Conservation (phyloP, 37 sponge, comb jelly and placozoan species). For the Beroe ovata region DNA sequence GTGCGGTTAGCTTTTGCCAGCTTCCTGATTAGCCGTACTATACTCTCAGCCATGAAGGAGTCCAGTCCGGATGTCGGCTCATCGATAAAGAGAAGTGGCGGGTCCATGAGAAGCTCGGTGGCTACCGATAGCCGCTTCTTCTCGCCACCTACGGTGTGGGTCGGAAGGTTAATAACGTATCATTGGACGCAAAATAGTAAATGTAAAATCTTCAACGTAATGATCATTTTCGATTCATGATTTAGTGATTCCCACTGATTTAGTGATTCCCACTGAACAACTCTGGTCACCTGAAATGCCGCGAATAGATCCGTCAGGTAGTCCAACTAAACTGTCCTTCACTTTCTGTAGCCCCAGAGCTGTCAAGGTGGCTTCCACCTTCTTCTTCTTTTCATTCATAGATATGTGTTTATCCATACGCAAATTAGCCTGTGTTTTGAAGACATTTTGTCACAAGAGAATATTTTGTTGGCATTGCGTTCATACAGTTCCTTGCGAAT, state of each 20-base stretch:
- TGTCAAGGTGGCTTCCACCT: constrained; percentile 9
- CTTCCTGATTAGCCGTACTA: constrained; percentile 65
- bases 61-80: constrained; percentile 75
- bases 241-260: too few relatives aligned
- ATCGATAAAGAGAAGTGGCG: constrained; percentile 72
- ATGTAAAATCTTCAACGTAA: too few relatives aligned
- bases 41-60: constrained; percentile 72
- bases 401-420: constrained; percentile 54
- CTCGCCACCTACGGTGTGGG: constrained; percentile 29
- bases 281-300: constrained; percentile 48
- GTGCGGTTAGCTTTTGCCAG: constrained; percentile 67
- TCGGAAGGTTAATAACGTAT: too few relatives aligned
- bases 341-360: constrained; percentile 5
- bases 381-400: background rate
- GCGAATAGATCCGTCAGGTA: background rate
- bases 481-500: too few relatives aligned
- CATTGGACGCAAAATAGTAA: too few relatives aligned
- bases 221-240: too few relatives aligned
- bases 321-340: background rate
- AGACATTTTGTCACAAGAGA: too few relatives aligned
- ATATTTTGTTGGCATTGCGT: too few relatives aligned
- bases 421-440: constrained; percentile 40
- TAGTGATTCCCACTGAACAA: too few relatives aligned
- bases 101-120: constrained; percentile 68
- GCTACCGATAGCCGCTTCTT: constrained; percentile 36